Base-by-base conservation (phyloP, 2,797 vertebrate genomes). In the Dendrocincla fuliginosa region DNA sequence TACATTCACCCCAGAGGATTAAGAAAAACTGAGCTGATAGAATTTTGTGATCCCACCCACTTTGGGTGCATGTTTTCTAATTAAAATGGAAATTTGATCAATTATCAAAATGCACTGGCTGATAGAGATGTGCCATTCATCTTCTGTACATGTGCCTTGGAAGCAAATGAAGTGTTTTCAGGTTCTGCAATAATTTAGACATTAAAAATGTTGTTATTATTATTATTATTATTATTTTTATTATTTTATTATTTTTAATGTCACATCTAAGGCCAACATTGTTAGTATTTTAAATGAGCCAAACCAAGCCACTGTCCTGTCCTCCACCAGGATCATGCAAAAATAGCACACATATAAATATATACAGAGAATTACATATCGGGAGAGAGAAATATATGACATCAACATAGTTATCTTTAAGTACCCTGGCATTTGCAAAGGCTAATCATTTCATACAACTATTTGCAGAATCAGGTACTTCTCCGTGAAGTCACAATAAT, bases 11-110 rank as follows among this genome's bases (percentile, higher is more conserved):
- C 67, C 76, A 42, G 52, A 82, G 57, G 47, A 96, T 95, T 91
- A 95, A 90, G 63, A 92, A 96, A 93, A 95, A 78, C 80, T 33
- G 90, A 94, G 75, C 68, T 87, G 92, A 93, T 85, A 91, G 53
- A 86, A 96, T 95, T 90, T 92, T 88, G 64, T 84, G 52, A 92
- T 95, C 74, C 76, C 84, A 79, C 92, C 80, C 93, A 97, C 76
- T 95, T 61, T 80, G 79, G 57, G 41, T 87, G 42, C 63, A 77
- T 70, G 50, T 89, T 96, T 96, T 96, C 90, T 96, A 97, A 96
- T 96, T 97, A 97, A 96, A 95, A 96, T 96, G 92, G 89, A 97
- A 97, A 97, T 97, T 89, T 73, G 83, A 97, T 95, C 85, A 95
- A 95, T 94, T 97, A 95, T 95, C 87, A 91, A 95, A 94, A 97